A percentile compares a stretch with the other conserved stretches of the same genome.
phyloP scores from a whole-genome alignment of 1,140 invertebrate genomes.

The Andrena cerasifolii region DNA sequence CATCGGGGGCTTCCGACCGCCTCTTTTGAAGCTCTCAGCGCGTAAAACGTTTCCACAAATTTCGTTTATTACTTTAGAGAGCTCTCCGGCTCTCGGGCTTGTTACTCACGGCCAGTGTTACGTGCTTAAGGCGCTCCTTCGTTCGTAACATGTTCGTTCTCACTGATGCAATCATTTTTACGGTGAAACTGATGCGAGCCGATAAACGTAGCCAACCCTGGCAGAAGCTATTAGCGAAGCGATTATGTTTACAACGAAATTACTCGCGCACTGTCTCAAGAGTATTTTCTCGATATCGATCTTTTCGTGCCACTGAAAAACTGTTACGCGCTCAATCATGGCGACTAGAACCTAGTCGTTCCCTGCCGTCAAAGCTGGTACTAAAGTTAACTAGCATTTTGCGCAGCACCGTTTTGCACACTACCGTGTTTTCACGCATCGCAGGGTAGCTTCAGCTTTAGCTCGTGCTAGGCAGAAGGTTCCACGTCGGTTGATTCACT shows the following conservation, averaged over 20 bases:
- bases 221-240: too few relatives aligned
- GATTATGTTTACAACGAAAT: too few relatives aligned
- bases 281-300: neutral
- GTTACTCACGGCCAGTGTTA: neutral
- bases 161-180: too few relatives aligned
- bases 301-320: neutral
- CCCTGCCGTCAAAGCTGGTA: neutral
- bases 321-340: neutral
- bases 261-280: too few relatives aligned
- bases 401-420: neutral
- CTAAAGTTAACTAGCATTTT: neutral
- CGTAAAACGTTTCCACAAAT: neutral
- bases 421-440: neutral
- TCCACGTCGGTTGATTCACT: constrained; percentile 23
- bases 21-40: constrained; percentile 1
- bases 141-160: too few relatives aligned
- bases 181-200: too few relatives aligned
- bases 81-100: neutral
- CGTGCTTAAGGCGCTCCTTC: too few relatives aligned
- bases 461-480: neutral
- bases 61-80: neutral
- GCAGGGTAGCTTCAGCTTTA: neutral
- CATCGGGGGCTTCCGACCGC: constrained; percentile 5
- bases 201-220: too few relatives aligned
- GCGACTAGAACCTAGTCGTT: neutral